These are phyloP conservation scores for Masnerella sp. DNA, from an alignment of 2,888 invertebrate species.

Conservation along the genomic window DNA sequence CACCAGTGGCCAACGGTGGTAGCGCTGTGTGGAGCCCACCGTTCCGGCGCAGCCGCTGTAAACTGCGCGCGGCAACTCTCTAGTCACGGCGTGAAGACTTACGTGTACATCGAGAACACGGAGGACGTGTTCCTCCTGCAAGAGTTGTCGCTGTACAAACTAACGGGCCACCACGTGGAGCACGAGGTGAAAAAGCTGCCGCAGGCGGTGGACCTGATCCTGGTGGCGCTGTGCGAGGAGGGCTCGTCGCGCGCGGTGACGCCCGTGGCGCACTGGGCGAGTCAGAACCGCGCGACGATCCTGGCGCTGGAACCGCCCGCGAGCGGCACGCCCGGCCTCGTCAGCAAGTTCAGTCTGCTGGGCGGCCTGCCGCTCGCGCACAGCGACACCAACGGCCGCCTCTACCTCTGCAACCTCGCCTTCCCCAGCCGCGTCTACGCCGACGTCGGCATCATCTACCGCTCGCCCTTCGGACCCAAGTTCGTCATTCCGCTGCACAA, in stretches of 20 bases:
- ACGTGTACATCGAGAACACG: slow-evolving; percentile 80
- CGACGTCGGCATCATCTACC: slow-evolving; percentile 87
- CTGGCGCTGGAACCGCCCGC: slow-evolving; percentile 88
- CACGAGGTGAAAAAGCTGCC: slow-evolving; percentile 79
- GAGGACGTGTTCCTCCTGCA: slow-evolving; percentile 79
- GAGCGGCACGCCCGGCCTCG: slow-evolving; percentile 81
- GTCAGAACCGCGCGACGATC: slow-evolving; percentile 84
- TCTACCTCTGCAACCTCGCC: slow-evolving; percentile 91
- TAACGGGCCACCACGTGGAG: slow-evolving; percentile 82
- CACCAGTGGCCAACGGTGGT: slow-evolving; percentile 93
- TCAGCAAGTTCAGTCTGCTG: slow-evolving; percentile 84
- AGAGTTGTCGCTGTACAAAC: slow-evolving; percentile 83
- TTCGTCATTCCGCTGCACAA: slow-evolving; percentile 87
- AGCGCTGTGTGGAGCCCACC: slow-evolving; percentile 85
- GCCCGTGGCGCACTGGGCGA: slow-evolving; percentile 83
- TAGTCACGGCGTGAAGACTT: slow-evolving; percentile 87
- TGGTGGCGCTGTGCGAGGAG: slow-evolving; percentile 80
- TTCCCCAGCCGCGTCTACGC: slow-evolving; percentile 87
- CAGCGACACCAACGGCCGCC: slow-evolving; percentile 83
- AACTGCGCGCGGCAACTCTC: slow-evolving; percentile 89
- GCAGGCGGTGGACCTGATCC: slow-evolving; percentile 79
- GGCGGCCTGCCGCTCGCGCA: slow-evolving; percentile 85
- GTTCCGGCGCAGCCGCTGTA: slow-evolving; percentile 84
- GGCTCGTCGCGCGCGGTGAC: slow-evolving; percentile 78
- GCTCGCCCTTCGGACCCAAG: slow-evolving; percentile 91